These are phyloP conservation scores for Ormyrus labotus DNA, from an alignment of 2,888 invertebrate species.

Conservation along the genomic window DNA sequence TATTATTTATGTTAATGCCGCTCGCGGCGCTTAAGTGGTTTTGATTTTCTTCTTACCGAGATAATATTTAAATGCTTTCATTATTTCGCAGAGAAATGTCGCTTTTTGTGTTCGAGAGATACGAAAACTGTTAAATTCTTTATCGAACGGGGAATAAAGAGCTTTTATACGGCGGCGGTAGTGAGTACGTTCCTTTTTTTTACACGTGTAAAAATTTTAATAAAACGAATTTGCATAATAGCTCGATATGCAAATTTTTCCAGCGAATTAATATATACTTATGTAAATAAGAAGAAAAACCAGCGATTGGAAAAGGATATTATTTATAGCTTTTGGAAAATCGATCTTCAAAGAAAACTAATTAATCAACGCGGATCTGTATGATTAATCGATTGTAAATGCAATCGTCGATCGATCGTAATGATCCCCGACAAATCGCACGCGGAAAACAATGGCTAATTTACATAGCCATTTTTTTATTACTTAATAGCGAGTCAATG, in stretches of 20 bases:
- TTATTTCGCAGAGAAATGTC: too few species aligned
- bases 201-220: neutral
- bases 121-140: too few species aligned
- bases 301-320: neutral
- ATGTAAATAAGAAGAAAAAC: too few species aligned
- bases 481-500: neutral
- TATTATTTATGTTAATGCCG: too few species aligned
- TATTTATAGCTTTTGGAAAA: neutral
- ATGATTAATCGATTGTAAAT: slow-evolving; percentile 35
- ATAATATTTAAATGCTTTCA: too few species aligned
- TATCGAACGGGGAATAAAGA: neutral
- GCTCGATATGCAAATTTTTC: neutral
- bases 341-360: neutral
- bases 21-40: too few species aligned
- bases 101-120: too few species aligned
- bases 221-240: slow-evolving; percentile 4
- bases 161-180: neutral
- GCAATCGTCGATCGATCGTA: neutral
- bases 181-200: neutral
- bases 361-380: slow-evolving; percentile 6
- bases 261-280: too few species aligned
- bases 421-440: slow-evolving; percentile 10
- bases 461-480: slow-evolving; percentile 11
- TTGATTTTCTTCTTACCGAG: too few species aligned
- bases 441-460: slow-evolving; percentile 13